Evolutionary conservation across 2,113 vertebrate genomes (phyloP), one percentile per base, ranked within the genome.

Genomic region (Polypterus senegalus): DNA sequence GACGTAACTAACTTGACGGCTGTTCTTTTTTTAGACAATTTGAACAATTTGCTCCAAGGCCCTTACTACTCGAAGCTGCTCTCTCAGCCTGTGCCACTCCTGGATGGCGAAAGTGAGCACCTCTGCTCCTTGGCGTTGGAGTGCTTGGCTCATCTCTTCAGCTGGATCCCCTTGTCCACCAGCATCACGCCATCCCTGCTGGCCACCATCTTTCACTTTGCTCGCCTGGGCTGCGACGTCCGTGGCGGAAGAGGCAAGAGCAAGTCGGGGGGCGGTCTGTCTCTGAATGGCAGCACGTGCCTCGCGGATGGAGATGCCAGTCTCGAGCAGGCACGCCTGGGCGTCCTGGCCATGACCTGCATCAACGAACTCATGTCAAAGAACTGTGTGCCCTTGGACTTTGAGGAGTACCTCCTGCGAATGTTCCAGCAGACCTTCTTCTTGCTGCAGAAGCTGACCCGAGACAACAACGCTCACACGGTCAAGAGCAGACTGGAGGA

Each of bases 351-450:
- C 57, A 99, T 99, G 95, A 89, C 89, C 60, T 99, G 95, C 77
- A 90, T 99, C 81, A 99, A 98, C 8, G 96, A 99, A 79, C 91
- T 99, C 49, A 94, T 99, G 89, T 97, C 93, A 61, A 99, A 99
- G 86, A 99, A 99, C 90, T 99, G 96, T 0, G 95, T 99, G 79
- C 96, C 96, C 5, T 73, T 96, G 86, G 95, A 98, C 72, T 99
- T 99, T 43, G 95, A 98, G 81, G 93, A 98, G 68, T 99, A 97
- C 69, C 84, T 99, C 73, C 83, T 99, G 49, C 87, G 95, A 49
- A 97, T 97, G 90, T 98, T 97, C 84, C 95, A 99, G 85, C 96
- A 99, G 80, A 97, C 96, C 4, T 98, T 98, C 82, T 97, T 96
- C 82, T 90, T 98, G 71, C 88, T 99, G 71, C 95, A 99, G 82